Evolutionary conservation across 2,797 vertebrate species (phyloP), one percentile per base, ranked within the genome.

Genomic region (Ceyx erithaca): DNA sequence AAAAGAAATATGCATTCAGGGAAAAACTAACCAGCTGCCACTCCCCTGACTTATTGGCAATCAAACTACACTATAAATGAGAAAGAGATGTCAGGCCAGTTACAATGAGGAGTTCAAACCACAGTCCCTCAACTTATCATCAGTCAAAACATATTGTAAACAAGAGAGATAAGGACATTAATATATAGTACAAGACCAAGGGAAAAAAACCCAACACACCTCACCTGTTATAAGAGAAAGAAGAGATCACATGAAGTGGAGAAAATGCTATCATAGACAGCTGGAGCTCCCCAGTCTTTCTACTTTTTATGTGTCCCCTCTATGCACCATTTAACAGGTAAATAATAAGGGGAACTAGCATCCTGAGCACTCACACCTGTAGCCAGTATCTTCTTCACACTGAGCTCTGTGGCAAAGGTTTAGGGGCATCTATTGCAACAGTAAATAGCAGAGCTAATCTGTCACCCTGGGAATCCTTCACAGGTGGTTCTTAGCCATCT

Each of bases 61-160:
- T 89, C 93, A 89, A 89, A 62, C 62, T 71, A 75, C 61, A 71
- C 51, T 79, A 23, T n/a, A 79, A 85, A 87, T 13, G 35, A 92
- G 78, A 79, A 40, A 33, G 61, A 85, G 66, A 87, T 93, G 78
- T 92, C 94, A 94, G 88, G 79, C 73, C 80, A 71, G 70, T 64
- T 87, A 84, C 72, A 86, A 84, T 43, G 70, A 94, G 72, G 59
- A 81, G 79, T 87, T 93, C 80, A 75, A 78, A 83, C 80, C 40
- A 4, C 87, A 85, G 51, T 30, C 80, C 84, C 70, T 55, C 89
- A 87, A 66, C 67, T 92, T 92, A 88, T 54, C 90, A 92, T 81
- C 89, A 94, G 87, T 84, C 81, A 88, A 79, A 87, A 10, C 89
- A 70, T 79, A 37, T 83, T 86, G 84, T 40, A 79, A 88, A 84